phyloP scores from a whole-genome alignment of 2,113 vertebrate species.

The Himantopus leucocephalus region DNA sequence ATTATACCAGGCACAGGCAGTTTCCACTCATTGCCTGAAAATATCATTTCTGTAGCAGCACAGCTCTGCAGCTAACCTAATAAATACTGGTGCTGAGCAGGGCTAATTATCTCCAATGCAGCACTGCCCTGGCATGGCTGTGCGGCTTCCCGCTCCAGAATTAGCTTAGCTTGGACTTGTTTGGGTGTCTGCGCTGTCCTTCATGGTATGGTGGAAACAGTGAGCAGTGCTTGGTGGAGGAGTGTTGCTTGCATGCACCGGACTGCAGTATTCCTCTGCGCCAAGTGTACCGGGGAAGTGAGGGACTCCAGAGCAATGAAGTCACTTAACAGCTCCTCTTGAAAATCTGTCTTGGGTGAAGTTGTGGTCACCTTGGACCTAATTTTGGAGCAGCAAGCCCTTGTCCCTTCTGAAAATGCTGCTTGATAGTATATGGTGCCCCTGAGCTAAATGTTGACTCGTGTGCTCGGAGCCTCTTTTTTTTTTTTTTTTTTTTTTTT shows the following conservation, averaged over 20 bases:
- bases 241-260: background rate
- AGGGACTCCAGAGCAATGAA: background rate
- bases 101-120: conserved; percentile 19
- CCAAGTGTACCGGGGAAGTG: background rate
- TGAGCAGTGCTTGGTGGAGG: background rate
- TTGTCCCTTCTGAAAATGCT: background rate
- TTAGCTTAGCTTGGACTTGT: background rate
- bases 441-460: background rate
- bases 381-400: background rate
- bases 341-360: background rate
- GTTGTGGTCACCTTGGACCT: background rate
- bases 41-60: background rate
- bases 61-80: conserved; percentile 41
- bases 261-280: background rate
- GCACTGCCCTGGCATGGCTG: background rate
- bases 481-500: background rate
- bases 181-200: conserved; percentile 38
- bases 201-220: background rate
- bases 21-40: background rate
- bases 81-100: background rate
- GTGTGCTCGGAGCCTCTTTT: background rate
- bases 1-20: background rate
- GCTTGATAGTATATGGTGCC: background rate
- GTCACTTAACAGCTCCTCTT: background rate
- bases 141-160: background rate